Conservation (phyloP, 2,113 vertebrate genomes). For the Grammomys dolichurus region DNA sequence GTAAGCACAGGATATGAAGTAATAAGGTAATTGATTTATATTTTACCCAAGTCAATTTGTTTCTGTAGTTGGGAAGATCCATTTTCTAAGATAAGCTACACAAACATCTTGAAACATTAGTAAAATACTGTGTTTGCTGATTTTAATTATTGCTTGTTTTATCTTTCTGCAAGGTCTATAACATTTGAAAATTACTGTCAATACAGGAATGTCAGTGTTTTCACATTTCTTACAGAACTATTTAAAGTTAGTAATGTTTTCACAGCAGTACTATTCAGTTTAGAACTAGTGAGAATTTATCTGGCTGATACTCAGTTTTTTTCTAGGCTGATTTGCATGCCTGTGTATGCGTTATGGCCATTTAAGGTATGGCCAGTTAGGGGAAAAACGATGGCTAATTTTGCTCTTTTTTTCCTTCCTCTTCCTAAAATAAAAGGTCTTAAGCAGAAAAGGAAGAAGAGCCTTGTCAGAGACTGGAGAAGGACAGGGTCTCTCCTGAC, state of each 20-base stretch:
- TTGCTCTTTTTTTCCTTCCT: not conserved
- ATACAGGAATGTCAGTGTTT: not conserved
- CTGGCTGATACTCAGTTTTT: not conserved
- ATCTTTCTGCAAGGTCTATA: conserved; percentile 42
- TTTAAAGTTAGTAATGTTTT: conserved; percentile 36
- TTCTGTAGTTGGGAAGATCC: not conserved
- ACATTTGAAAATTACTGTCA: conserved; percentile 40
- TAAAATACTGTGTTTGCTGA: conserved; percentile 17
- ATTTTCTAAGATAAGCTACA: conserved; percentile 16
- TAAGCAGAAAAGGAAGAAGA: conserved; percentile 77
- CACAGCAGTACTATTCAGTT: not conserved
- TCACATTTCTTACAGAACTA: not conserved
- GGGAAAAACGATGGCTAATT: conserved; percentile 48
- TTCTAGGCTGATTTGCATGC: not conserved
- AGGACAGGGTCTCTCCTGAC: conserved; percentile 83
- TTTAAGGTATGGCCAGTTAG: conserved; percentile 8
- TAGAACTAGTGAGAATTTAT: conserved; percentile 27
- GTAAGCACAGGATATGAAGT: conserved; percentile 5
- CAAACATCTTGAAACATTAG: not conserved
- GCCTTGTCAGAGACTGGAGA: conserved; percentile 69
- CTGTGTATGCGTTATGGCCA: conserved; percentile 10
- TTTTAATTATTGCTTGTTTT: conserved; percentile 59
- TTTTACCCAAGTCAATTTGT: conserved; percentile 38
- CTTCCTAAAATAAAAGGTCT: conserved; percentile 78
- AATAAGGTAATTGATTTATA: not conserved